These are phyloP conservation scores for Bombus pyrosoma DNA, from an alignment of 1,140 invertebrate species.

Conservation along the genomic window DNA sequence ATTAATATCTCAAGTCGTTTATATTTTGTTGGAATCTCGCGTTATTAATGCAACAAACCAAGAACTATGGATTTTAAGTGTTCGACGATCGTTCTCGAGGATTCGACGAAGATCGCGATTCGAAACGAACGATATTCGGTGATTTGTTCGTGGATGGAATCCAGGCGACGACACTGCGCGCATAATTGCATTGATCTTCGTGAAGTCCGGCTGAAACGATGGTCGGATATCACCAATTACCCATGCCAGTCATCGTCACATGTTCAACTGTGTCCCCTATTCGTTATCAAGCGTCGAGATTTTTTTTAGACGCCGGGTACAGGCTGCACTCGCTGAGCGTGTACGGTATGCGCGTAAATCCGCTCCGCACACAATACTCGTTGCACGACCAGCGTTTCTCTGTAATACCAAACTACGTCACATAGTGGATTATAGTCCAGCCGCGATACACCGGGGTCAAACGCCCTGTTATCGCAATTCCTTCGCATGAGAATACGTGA, in stretches of 20 bases:
- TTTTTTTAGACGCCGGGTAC: neutral
- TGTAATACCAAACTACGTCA: slow-evolving; percentile 61
- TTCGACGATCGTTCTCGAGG: neutral
- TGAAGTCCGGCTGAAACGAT: neutral
- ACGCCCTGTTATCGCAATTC: slow-evolving; percentile 67
- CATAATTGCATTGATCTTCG: slow-evolving; percentile 40
- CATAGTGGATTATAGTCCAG: slow-evolving; percentile 69
- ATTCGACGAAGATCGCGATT: neutral
- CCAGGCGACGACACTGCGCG: neutral
- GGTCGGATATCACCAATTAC: slow-evolving; percentile 46
- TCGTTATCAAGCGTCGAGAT: slow-evolving; percentile 22
- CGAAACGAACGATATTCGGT: neutral
- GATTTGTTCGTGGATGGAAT: neutral
- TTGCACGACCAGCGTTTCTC: slow-evolving; percentile 42
- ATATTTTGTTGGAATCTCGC: too few species aligned
- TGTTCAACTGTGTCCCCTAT: slow-evolving; percentile 32
- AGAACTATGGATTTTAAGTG: neutral
- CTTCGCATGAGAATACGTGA: slow-evolving; percentile 7
- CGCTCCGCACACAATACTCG: slow-evolving; percentile 10
- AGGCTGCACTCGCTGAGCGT: neutral
- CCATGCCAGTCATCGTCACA: slow-evolving; percentile 36
- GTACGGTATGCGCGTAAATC: slow-evolving; percentile 30
- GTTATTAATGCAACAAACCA: too few species aligned
- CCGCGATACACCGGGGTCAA: slow-evolving; percentile 71
- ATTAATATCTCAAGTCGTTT: too few species aligned